Evolutionary conservation across 2,113 vertebrate genomes (phyloP).

Genomic region (Aphelocoma coerulescens): DNA sequence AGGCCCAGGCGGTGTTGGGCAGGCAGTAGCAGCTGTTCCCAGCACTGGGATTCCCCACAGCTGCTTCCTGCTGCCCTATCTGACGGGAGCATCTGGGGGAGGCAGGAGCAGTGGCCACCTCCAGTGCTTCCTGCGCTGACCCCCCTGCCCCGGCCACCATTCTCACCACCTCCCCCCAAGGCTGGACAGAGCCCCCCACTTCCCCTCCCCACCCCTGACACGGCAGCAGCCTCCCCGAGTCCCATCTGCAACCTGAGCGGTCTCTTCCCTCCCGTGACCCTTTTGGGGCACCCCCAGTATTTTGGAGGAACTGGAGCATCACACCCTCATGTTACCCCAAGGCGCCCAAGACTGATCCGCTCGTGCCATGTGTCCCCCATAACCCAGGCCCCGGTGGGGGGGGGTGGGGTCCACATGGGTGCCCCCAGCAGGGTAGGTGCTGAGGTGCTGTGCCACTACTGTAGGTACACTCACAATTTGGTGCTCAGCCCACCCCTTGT

Average conservation of each 20-base stretch:
- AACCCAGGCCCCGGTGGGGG: too few relatives aligned
- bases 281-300: background rate
- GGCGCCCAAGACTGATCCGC: too few relatives aligned
- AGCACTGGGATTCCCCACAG: constrained; percentile 69
- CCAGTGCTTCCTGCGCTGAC: constrained; percentile 54
- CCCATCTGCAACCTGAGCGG: background rate
- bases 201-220: background rate
- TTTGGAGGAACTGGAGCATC: background rate
- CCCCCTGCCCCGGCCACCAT: constrained; percentile 22
- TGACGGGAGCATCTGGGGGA: constrained; percentile 71
- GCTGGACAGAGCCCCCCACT: constrained; percentile 16
- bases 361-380: background rate
- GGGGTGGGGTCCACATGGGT: background rate
- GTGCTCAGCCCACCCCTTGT: background rate
- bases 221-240: background rate
- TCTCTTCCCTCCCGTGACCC: background rate
- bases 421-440: background rate
- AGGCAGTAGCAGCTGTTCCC: constrained; percentile 57
- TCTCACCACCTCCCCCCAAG: constrained; percentile 60
- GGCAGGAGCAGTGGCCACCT: constrained; percentile 11
- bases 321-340: too few relatives aligned
- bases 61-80: constrained; percentile 78
- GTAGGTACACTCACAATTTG: background rate
- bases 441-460: background rate
- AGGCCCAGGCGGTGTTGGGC: background rate